phyloP scores from a whole-genome alignment of 1,140 invertebrate species.

The Tetramorium alpestre region DNA sequence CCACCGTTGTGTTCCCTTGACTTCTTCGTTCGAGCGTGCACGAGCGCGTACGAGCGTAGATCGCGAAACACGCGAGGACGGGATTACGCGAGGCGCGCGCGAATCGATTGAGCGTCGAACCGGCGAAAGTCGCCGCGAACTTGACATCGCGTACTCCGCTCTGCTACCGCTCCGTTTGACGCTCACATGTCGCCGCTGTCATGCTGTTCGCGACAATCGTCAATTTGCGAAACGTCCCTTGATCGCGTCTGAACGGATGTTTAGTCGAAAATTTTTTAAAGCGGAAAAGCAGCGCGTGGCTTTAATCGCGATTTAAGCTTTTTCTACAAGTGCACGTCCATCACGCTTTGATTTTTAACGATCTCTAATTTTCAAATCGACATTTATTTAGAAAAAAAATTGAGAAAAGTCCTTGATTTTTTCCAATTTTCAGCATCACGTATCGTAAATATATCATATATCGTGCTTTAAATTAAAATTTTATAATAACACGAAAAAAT shows the following conservation, averaged over 20 bases:
- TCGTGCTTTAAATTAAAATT: not conserved
- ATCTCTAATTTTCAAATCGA: not conserved
- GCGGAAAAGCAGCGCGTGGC: not conserved
- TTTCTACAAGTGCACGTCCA: not conserved
- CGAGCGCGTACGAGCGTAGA: not conserved
- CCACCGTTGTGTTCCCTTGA: constrained; percentile 36
- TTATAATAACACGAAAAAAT: too few species aligned
- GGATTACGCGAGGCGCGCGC: constrained; percentile 43
- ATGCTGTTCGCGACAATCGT: not conserved
- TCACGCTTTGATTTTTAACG: not conserved
- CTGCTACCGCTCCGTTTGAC: not conserved
- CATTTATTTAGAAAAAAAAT: not conserved
- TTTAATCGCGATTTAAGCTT: not conserved
- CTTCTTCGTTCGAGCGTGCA: not conserved
- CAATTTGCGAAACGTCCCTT: not conserved
- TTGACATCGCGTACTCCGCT: constrained; percentile 59
- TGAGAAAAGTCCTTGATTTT: not conserved
- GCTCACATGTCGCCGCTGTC: constrained; percentile 18
- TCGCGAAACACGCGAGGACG: constrained; percentile 41
- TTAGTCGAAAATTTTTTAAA: not conserved
- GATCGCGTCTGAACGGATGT: not conserved
- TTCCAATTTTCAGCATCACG: not conserved
- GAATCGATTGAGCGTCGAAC: constrained; percentile 67
- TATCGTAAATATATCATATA: not conserved
- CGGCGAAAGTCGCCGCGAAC: constrained; percentile 66